These are phyloP conservation scores for Tenodera sinensis DNA, from an alignment of 2,888 invertebrate species.

Conservation along the genomic window DNA sequence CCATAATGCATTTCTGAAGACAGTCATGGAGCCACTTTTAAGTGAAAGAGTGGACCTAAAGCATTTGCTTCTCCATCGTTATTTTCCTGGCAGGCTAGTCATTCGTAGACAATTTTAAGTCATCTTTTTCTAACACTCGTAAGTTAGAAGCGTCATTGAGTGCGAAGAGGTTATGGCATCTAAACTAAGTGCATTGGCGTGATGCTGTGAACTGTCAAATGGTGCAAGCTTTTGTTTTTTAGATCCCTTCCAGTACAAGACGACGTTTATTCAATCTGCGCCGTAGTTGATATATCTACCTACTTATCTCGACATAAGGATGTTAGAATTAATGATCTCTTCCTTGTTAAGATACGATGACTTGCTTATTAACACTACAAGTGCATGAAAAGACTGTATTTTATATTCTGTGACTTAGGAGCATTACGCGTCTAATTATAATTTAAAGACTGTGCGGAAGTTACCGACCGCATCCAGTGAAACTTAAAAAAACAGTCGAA, in stretches of 20 bases:
- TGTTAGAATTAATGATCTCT: not conserved
- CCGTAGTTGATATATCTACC: not conserved
- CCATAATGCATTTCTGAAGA: not conserved
- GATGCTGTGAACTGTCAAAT: not conserved
- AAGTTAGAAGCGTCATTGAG: not conserved
- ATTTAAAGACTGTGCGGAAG: not conserved
- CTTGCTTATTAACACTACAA: not conserved
- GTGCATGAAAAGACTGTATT: not conserved
- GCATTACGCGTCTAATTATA: not conserved
- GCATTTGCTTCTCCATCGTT: not conserved
- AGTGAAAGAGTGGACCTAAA: not conserved
- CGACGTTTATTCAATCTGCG: not conserved
- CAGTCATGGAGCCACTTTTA: not conserved
- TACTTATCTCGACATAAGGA: not conserved
- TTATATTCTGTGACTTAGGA: not conserved
- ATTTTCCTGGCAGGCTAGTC: not conserved
- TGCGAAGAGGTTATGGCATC: not conserved
- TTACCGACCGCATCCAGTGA: not conserved
- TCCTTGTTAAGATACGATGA: not conserved
- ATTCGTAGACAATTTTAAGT: not conserved
- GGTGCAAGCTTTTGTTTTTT: not conserved
- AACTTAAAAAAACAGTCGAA: not conserved
- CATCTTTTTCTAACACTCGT: not conserved
- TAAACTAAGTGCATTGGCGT: not conserved
- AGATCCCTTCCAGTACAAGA: not conserved